Evolutionary conservation across 2,797 vertebrate genomes (phyloP), one percentile per base, ranked within the genome.

Genomic region (Enteromius treurensis): DNA sequence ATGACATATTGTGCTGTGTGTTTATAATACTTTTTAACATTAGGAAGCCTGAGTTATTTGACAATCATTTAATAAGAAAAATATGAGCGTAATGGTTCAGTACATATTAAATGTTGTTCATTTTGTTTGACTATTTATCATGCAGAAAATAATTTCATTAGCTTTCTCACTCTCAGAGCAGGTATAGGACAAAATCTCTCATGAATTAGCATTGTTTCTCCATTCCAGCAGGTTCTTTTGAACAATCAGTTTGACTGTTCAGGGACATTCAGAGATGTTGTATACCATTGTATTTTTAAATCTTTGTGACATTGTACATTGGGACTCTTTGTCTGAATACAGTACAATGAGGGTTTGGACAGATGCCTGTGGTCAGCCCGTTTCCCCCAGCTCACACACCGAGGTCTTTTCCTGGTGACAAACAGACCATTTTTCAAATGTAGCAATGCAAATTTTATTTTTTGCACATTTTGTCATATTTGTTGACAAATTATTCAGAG

Each of bases 281-380:
- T 79, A 84, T 82, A 86, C 85, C 55, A 90, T 90, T 91, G 89
- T 89, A 86, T 79, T 82, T 87, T 87, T 83, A 86, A 88, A 87
- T 91, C 87, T 87, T 89, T 90, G 88, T 90, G 86, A 86, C 84
- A 88, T 85, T 90, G 90, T 89, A 89, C 85, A 90, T 89, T 86
- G 83, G 79, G 82, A 82, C 79, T 86, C 83, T 90, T 90, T 90
- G 88, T 91, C 74, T 85, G 58, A 78, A 86, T 86, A 89, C 89
- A 86, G 88, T 89, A 89, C 90, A 90, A 86, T 85, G 89, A 88
- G 86, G 68, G 81, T 89, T 89, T 82, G 76, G 86, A 85, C 88
- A 84, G 88, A 90, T 89, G 87, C 88, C 85, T 90, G 87, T 84
- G 86, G 87, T 88, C 89, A 91, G 86, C 88, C 88, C 71, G 88